Conservation (phyloP, 2,113 vertebrate species). For the Cephalopterus ornatus region DNA sequence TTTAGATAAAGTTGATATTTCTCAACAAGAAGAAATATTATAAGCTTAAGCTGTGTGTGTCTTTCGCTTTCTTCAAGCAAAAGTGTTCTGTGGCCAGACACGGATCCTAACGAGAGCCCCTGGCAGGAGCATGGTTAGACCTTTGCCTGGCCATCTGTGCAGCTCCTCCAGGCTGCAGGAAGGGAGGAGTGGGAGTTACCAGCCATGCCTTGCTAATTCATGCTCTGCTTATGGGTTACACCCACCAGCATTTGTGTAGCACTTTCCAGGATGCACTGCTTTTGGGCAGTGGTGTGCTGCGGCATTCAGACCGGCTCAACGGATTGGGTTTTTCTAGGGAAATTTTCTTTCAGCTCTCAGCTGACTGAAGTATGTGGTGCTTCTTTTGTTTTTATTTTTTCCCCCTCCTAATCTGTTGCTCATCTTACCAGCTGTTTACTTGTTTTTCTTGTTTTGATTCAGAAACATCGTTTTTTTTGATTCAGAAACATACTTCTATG, state of each 20-base stretch:
- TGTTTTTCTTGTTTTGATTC: background rate
- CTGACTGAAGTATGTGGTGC: no score
- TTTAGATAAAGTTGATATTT: background rate
- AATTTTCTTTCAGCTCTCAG: no score
- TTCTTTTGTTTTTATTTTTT: no score
- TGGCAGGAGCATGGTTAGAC: background rate
- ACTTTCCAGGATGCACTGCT: background rate
- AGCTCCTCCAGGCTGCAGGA: background rate
- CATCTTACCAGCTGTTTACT: background rate
- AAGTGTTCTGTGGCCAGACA: background rate
- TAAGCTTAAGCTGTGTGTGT: background rate
- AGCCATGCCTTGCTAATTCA: accelerated
- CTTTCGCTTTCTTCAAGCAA: background rate
- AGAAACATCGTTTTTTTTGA: background rate
- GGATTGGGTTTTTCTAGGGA: no score
- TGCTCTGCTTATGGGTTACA: background rate
- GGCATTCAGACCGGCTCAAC: background rate
- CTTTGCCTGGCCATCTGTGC: background rate
- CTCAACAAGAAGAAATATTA: background rate
- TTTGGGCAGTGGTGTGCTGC: no score
- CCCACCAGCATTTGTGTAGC: background rate
- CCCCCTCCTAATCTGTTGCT: background rate
- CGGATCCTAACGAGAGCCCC: no score
- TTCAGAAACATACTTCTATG: background rate
- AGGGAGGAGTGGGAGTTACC: background rate